Conservation (phyloP, 2,113 vertebrate species). For the Alligator mississippiensis region DNA sequence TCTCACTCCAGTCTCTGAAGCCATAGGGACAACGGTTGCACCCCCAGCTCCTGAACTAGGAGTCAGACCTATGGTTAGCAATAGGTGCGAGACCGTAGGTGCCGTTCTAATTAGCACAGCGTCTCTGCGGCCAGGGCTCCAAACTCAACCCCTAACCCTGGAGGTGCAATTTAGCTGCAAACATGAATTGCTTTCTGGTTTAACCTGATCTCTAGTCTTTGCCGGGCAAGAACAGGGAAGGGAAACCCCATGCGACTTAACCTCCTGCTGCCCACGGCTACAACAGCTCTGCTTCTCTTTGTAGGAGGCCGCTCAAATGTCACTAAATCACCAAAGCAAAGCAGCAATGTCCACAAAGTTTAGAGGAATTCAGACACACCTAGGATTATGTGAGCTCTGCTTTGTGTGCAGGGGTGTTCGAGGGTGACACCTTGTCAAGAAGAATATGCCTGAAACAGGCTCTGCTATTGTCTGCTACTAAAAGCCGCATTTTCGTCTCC, state of each 20-base stretch:
- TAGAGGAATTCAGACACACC: not conserved
- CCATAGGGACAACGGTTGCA: not conserved
- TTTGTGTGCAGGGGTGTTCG: not conserved
- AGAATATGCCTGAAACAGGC: not conserved
- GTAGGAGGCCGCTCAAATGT: not conserved
- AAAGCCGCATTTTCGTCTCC: conserved; percentile 43
- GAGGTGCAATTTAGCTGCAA: too few relatives aligned
- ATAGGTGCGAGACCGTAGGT: not conserved
- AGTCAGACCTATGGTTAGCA: not conserved
- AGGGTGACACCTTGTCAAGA: not conserved
- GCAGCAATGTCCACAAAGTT: not conserved
- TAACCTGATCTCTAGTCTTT: not conserved
- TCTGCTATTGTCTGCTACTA: not conserved
- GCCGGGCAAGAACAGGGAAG: rapidly evolving
- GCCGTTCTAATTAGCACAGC: not conserved
- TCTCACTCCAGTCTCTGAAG: not conserved
- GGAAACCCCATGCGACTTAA: not conserved
- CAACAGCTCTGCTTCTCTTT: not conserved
- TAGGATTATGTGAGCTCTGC: not conserved
- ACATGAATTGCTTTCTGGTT: too few relatives aligned
- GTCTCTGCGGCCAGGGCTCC: not conserved
- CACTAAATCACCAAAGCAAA: not conserved
- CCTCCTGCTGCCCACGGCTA: not conserved
- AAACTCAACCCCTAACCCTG: too few relatives aligned
- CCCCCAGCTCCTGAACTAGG: not conserved